Evolutionary conservation across 1,140 invertebrate species (phyloP).

Genomic region (Zaprionus ornatus): DNA sequence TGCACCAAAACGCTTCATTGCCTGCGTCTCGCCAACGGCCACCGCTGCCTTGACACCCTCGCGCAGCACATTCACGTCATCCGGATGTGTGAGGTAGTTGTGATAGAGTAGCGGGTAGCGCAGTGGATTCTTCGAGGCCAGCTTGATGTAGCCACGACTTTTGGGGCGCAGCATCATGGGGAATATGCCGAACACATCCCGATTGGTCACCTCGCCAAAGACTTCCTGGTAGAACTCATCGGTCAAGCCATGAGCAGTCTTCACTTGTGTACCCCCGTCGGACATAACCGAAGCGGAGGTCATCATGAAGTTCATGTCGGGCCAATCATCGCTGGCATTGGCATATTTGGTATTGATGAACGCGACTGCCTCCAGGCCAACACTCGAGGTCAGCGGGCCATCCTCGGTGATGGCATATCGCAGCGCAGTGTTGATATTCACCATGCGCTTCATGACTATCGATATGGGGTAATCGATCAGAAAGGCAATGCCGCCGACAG

Average conservation of each 20-base stretch:
- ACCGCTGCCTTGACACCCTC: conserved; percentile 94
- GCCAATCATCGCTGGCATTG: conserved; percentile 93
- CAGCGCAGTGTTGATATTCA: conserved; percentile 90
- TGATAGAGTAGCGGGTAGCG: conserved; percentile 92
- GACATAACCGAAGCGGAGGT: conserved; percentile 91
- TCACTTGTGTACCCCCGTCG: conserved; percentile 88
- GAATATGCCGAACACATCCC: conserved; percentile 91
- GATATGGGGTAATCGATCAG: conserved; percentile 91
- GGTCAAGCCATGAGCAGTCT: conserved; percentile 90
- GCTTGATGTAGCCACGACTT: conserved; percentile 91
- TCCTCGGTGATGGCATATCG: conserved; percentile 91
- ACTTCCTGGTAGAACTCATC: conserved; percentile 92
- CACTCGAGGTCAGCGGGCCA: conserved; percentile 92
- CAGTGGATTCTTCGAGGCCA: conserved; percentile 91
- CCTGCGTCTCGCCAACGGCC: conserved; percentile 90
- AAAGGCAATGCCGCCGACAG: conserved; percentile 91
- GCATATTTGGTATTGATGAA: conserved; percentile 95
- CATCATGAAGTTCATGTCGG: conserved; percentile 94
- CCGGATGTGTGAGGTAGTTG: conserved; percentile 93
- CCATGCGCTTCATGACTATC: conserved; percentile 89
- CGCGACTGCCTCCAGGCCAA: conserved; percentile 92
- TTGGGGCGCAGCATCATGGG: conserved; percentile 95
- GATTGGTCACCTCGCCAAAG: conserved; percentile 88
- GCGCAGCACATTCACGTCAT: conserved; percentile 90
- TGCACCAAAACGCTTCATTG: conserved; percentile 90